Conservation (phyloP, 2,888 invertebrate species). For the Trypoxylon attenuatum region DNA sequence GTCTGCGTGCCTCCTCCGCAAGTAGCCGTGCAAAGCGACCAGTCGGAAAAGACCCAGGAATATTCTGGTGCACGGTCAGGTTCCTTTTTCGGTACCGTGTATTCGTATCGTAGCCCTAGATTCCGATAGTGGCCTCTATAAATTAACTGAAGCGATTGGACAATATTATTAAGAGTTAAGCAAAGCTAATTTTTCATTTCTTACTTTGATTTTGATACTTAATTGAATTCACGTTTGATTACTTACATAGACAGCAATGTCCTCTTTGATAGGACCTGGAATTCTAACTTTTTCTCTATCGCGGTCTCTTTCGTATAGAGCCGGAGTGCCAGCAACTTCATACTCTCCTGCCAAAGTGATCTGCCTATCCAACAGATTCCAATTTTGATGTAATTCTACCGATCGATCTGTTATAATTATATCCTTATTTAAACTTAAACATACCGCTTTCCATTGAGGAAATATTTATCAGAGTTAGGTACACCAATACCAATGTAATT, state of each 20-base stretch:
- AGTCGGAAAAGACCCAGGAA: conserved; percentile 86
- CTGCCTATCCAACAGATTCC: conserved; percentile 60
- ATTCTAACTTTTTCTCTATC: conserved; percentile 78
- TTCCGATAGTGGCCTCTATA: conserved; percentile 79
- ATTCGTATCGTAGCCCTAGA: conserved; percentile 89
- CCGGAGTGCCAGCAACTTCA: conserved; percentile 75
- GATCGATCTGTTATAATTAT: background rate
- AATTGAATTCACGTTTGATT: conserved; percentile 11
- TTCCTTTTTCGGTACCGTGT: conserved; percentile 83
- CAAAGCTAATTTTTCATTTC: too few species aligned
- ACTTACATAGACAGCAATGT: conserved; percentile 79
- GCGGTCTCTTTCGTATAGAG: conserved; percentile 75
- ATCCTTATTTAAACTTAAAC: conserved; percentile 29
- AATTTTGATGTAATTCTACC: background rate
- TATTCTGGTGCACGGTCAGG: conserved; percentile 78
- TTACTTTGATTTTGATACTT: too few species aligned
- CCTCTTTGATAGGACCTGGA: conserved; percentile 79
- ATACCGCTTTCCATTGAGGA: conserved; percentile 80
- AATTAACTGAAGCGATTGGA: conserved; percentile 59
- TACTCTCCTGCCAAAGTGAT: conserved; percentile 74
- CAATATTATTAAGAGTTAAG: conserved; percentile 33
- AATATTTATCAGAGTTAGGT: conserved; percentile 75
- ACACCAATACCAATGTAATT: conserved; percentile 77
- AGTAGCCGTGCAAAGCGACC: conserved; percentile 86
- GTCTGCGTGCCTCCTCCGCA: conserved; percentile 86